Conservation (phyloP, 2,888 invertebrate species). For the Calliphora vomitoria region DNA sequence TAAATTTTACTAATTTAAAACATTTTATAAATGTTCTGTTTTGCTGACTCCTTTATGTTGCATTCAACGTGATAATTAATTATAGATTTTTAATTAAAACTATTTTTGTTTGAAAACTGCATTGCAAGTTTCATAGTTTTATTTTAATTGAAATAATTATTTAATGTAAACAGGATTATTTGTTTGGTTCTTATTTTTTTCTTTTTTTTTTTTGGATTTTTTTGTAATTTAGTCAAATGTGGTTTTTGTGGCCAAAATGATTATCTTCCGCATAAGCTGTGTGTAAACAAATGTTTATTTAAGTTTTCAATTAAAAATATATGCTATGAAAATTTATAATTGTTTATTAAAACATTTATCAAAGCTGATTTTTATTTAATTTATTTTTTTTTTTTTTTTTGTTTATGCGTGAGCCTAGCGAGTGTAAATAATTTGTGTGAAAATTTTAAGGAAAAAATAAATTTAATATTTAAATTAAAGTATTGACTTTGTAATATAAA, state of each 20-base stretch:
- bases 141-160: slow-evolving; percentile 42
- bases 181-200: background rate
- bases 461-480: too few species aligned
- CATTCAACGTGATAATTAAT: slow-evolving; percentile 4
- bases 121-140: background rate
- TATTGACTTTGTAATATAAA: too few species aligned
- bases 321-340: slow-evolving; percentile 24
- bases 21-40: background rate
- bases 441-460: too few species aligned
- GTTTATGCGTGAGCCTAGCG: background rate
- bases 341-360: slow-evolving; percentile 29
- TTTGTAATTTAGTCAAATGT: slow-evolving; percentile 33
- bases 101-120: background rate
- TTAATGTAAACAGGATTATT: slow-evolving; percentile 33
- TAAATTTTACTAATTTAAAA: slow-evolving; percentile 17
- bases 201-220: background rate
- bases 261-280: slow-evolving; percentile 24
- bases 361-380: background rate
- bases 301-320: slow-evolving; percentile 40
- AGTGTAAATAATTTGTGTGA: background rate
- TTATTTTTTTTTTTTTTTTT: background rate
- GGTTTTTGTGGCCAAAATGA: slow-evolving; percentile 47
- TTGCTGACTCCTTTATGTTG: background rate
- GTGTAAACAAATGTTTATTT: slow-evolving; percentile 3
- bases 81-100: slow-evolving; percentile 21